Evolutionary conservation across 2,888 invertebrate genomes (phyloP).

Genomic region (Pandemis heparana): DNA sequence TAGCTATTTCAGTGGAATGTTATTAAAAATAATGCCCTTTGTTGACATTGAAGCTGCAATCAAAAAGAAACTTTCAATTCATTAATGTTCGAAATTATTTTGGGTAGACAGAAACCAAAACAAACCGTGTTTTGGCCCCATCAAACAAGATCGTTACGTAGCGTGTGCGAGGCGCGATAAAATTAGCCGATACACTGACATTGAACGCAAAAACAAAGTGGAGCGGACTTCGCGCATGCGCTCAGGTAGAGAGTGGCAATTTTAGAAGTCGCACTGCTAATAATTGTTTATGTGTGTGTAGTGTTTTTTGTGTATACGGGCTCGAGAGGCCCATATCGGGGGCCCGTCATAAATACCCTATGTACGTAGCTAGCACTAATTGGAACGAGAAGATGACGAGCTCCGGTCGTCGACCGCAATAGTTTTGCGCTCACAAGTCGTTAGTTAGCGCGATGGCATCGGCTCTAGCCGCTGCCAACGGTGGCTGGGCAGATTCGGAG

Average conservation of each 20-base stretch:
- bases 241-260: conserved; percentile 68
- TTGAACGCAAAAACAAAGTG: conserved; percentile 85
- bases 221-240: conserved; percentile 76
- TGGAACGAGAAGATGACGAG: conserved; percentile 66
- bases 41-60: conserved; percentile 1
- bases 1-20: background rate
- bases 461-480: conserved; percentile 9
- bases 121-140: conserved; percentile 79
- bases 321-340: conserved; percentile 63
- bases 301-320: conserved; percentile 47
- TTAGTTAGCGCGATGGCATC: conserved; percentile 59
- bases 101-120: conserved; percentile 73
- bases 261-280: conserved; percentile 67
- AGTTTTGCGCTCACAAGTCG: conserved; percentile 61
- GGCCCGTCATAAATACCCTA: conserved; percentile 53
- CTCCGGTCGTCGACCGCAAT: conserved; percentile 71
- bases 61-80: conserved; percentile 4
- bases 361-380: conserved; percentile 61
- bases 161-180: conserved; percentile 78
- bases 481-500: conserved; percentile 19
- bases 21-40: background rate
- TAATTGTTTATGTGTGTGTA: conserved; percentile 56
- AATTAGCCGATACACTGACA: conserved; percentile 85
- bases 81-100: conserved; percentile 59
- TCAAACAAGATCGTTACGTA: conserved; percentile 78